Percentiles rank a stretch among this genome's conserved stretches.
Evolutionary conservation across 2,797 vertebrate genomes (phyloP).

Genomic region (Gouania willdenowi): DNA sequence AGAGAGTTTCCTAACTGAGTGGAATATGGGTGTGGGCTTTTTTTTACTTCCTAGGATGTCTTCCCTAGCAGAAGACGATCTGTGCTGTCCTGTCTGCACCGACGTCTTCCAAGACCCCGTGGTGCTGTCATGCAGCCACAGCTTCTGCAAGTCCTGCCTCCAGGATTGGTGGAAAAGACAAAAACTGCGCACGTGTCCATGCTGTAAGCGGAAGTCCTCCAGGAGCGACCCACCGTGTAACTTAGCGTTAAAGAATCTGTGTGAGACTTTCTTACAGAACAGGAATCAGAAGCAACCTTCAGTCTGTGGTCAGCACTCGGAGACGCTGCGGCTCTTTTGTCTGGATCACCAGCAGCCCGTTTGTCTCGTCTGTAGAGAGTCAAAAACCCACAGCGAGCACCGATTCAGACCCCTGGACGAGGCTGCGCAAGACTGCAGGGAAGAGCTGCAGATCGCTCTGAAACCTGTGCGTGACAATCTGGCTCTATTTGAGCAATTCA

Average conservation of each 20-base stretch:
- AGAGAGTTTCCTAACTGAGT: too few species aligned
- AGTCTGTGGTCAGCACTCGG: constrained; percentile 28
- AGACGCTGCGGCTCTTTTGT: constrained; percentile 44
- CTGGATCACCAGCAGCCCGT: constrained; percentile 35
- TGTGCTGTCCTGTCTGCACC: constrained; percentile 22
- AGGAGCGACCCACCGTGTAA: constrained; percentile 23
- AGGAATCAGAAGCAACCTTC: not conserved
- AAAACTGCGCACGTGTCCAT: not conserved
- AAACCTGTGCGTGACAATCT: constrained; percentile 31
- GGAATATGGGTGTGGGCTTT: too few species aligned
- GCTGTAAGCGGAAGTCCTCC: constrained; percentile 19
- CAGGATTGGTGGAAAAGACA: constrained; percentile 25
- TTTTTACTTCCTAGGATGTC: too few species aligned
- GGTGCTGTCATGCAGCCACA: too few species aligned
- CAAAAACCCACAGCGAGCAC: constrained; percentile 23
- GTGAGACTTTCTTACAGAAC: constrained; percentile 13
- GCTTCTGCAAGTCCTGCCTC: not conserved
- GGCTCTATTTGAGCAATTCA: constrained; percentile 5
- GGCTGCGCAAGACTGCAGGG: constrained; percentile 22
- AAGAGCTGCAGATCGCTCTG: constrained; percentile 13
- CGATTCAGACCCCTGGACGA: constrained; percentile 41
- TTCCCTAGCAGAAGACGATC: constrained; percentile 6
- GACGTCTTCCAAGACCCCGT: constrained; percentile 16
- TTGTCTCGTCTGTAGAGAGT: constrained; percentile 40
- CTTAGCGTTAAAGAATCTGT: constrained; percentile 34